Conservation (phyloP, 2,888 invertebrate genomes). For the Lasioglossum vierecki region DNA sequence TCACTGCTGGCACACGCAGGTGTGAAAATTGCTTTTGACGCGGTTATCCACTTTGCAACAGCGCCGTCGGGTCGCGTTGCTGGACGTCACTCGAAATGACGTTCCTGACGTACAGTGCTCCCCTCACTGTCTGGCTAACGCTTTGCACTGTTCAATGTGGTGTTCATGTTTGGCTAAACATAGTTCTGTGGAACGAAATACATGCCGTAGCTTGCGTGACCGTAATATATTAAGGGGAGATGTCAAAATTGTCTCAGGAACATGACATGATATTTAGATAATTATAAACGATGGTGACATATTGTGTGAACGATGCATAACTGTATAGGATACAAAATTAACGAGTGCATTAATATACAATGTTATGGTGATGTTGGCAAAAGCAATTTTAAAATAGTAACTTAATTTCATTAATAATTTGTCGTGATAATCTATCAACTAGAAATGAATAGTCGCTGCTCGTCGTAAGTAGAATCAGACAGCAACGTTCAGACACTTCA, state of each 20-base stretch:
- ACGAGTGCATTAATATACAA: background rate
- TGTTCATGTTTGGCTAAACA: background rate
- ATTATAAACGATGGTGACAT: background rate
- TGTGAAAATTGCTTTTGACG: slow-evolving; percentile 59
- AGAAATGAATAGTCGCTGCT: background rate
- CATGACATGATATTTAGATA: background rate
- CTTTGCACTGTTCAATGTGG: slow-evolving; percentile 3
- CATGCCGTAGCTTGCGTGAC: background rate
- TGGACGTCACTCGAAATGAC: slow-evolving; percentile 32
- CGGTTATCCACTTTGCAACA: slow-evolving; percentile 52
- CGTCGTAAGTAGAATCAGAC: background rate
- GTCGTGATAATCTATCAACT: no score
- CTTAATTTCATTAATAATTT: background rate
- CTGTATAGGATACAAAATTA: background rate
- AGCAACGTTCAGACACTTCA: background rate
- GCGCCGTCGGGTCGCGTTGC: slow-evolving; percentile 26
- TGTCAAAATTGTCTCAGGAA: background rate
- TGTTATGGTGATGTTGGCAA: background rate
- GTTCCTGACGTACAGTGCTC: slow-evolving; percentile 24
- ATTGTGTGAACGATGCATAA: no score
- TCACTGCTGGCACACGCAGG: slow-evolving; percentile 35
- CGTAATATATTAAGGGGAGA: background rate
- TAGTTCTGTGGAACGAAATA: background rate
- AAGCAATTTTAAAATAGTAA: background rate
- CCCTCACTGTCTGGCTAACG: slow-evolving; percentile 2